Percentiles rank a stretch among this genome's conserved stretches.
These are phyloP conservation scores for Epinotia ramella DNA, from an alignment of 2,888 invertebrate species.

Conservation along the genomic window DNA sequence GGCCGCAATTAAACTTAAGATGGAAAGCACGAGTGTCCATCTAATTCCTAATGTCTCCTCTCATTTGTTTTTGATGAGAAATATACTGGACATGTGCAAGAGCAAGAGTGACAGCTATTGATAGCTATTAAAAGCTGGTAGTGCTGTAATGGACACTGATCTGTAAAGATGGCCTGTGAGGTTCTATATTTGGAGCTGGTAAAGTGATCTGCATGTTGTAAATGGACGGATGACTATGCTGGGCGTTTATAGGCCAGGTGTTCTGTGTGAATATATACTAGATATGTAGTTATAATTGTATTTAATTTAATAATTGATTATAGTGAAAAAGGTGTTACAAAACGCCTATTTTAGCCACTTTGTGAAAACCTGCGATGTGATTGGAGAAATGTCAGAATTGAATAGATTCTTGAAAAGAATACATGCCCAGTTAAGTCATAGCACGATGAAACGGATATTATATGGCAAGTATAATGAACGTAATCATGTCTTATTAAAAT, in stretches of 20 bases:
- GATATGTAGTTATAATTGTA: not conserved
- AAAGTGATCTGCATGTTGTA: constrained; percentile 30
- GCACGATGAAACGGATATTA: too few relatives aligned
- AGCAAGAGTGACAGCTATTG: not conserved
- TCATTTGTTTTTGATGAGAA: not conserved
- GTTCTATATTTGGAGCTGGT: constrained; percentile 30
- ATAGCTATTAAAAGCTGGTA: constrained; percentile 1
- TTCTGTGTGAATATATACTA: not conserved
- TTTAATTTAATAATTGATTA: not conserved
- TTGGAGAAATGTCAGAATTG: too few relatives aligned
- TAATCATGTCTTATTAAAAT: too few relatives aligned
- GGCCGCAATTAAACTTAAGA: constrained; percentile 47
- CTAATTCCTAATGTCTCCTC: not conserved
- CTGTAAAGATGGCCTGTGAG: constrained; percentile 20
- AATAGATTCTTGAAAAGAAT: too few relatives aligned
- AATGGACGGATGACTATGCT: constrained; percentile 15
- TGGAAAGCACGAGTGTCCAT: constrained; percentile 41
- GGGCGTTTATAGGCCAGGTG: constrained; percentile 6
- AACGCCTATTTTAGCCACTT: not conserved
- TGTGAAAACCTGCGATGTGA: not conserved
- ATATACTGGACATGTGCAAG: not conserved
- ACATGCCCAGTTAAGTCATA: too few relatives aligned
- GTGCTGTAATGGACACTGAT: constrained; percentile 37
- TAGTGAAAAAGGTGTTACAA: not conserved
- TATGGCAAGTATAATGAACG: too few relatives aligned